These are phyloP conservation scores for Coilia nasus DNA, from an alignment of 2,797 vertebrate genomes.

Conservation along the genomic window DNA sequence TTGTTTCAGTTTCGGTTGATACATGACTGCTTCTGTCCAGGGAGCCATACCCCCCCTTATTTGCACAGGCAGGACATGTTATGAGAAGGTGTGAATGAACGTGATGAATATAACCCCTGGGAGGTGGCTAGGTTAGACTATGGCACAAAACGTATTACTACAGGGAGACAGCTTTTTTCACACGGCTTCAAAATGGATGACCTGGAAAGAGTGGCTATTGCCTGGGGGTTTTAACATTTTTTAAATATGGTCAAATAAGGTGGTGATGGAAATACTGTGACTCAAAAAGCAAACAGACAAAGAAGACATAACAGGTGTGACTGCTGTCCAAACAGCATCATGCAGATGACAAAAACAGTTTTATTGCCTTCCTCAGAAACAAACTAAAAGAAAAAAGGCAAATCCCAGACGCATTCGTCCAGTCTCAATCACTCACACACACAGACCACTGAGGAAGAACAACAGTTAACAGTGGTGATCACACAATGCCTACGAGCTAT, in stretches of 20 bases:
- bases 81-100: neutral
- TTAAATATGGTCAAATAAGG: neutral
- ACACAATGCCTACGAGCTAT: slow-evolving; percentile 58
- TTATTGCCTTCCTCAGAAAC: neutral
- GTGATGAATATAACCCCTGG: neutral
- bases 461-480: slow-evolving; percentile 61
- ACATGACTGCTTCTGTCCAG: neutral
- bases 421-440: neutral
- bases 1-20: neutral
- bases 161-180: neutral
- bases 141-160: neutral
- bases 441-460: neutral
- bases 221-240: neutral
- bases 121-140: neutral
- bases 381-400: neutral
- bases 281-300: neutral
- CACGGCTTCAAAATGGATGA: neutral
- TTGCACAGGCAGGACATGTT: neutral
- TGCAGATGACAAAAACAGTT: slow-evolving; percentile 2
- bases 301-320: neutral
- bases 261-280: neutral
- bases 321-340: neutral
- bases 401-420: neutral
- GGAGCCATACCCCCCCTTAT: neutral
- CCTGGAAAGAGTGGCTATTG: neutral